Evolutionary conservation across 2,888 invertebrate genomes (phyloP).

Genomic region (Callinectes sapidus): DNA sequence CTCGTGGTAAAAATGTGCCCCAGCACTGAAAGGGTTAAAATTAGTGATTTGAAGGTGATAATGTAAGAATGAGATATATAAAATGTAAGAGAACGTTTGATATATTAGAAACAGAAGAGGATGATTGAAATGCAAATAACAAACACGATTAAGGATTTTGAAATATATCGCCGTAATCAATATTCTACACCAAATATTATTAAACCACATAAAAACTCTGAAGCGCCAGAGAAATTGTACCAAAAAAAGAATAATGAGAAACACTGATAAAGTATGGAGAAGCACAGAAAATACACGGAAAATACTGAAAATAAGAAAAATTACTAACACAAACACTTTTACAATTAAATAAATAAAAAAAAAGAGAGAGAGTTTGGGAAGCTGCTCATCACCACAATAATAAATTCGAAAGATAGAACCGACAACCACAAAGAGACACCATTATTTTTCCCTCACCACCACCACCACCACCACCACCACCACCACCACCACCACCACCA

Average conservation of each 20-base stretch:
- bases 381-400: not conserved
- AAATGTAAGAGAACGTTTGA: not conserved
- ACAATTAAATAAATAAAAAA: not conserved
- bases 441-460: not conserved
- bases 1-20: too few relatives aligned
- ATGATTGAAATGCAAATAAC: not conserved
- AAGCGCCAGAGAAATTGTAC: not conserved
- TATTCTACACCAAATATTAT: not conserved
- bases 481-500: not conserved
- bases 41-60: not conserved
- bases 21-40: too few relatives aligned
- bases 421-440: not conserved
- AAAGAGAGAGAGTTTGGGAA: not conserved
- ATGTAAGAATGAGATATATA: not conserved
- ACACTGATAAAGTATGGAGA: not conserved
- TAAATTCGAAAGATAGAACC: conserved; percentile 1
- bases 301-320: not conserved
- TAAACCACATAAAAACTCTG: not conserved
- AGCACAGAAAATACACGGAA: not conserved
- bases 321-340: not conserved
- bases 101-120: not conserved
- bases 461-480: conserved; percentile 36
- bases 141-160: not conserved
- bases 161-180: not conserved
- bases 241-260: not conserved